A percentile compares a stretch with the other conserved stretches of the same genome.
phyloP scores from a whole-genome alignment of 2,797 vertebrate genomes.

The Anabas testudineus region DNA sequence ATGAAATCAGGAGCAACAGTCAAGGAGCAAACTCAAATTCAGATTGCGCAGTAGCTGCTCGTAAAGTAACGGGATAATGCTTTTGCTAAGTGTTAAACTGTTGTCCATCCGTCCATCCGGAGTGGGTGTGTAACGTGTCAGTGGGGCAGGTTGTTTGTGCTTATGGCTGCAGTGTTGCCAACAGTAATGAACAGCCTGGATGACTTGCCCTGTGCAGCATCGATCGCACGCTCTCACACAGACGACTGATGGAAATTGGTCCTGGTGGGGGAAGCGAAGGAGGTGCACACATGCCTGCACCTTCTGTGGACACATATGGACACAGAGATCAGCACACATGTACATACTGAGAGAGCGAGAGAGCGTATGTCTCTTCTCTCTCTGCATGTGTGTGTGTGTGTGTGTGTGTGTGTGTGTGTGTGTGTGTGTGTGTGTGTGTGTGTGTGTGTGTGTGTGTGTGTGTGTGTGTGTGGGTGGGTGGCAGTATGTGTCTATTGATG shows the following conservation, averaged over 20 bases:
- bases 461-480: constrained; percentile 2
- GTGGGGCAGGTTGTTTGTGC: constrained; percentile 63
- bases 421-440: constrained; percentile 8
- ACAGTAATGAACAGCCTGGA: constrained; percentile 77
- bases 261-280: constrained; percentile 64
- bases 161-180: constrained; percentile 58
- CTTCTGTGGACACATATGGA: constrained; percentile 80
- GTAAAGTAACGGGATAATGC: constrained; percentile 16
- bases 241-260: constrained; percentile 77
- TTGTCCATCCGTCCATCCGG: constrained; percentile 12
- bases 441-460: constrained; percentile 12
- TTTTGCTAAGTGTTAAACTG: constrained; percentile 19
- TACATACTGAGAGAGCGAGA: constrained; percentile 61
- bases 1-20: constrained; percentile 24
- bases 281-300: constrained; percentile 72
- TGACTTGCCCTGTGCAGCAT: constrained; percentile 63
- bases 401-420: constrained; percentile 13
- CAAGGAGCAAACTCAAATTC: background rate
- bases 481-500: constrained; percentile 52
- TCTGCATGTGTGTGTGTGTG: constrained; percentile 5
- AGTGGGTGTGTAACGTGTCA: constrained; percentile 45
- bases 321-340: constrained; percentile 61
- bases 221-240: constrained; percentile 71
- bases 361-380: background rate
- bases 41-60: constrained; percentile 5